Conservation (phyloP, 2,888 invertebrate genomes). For the Lathronympha strigana region DNA sequence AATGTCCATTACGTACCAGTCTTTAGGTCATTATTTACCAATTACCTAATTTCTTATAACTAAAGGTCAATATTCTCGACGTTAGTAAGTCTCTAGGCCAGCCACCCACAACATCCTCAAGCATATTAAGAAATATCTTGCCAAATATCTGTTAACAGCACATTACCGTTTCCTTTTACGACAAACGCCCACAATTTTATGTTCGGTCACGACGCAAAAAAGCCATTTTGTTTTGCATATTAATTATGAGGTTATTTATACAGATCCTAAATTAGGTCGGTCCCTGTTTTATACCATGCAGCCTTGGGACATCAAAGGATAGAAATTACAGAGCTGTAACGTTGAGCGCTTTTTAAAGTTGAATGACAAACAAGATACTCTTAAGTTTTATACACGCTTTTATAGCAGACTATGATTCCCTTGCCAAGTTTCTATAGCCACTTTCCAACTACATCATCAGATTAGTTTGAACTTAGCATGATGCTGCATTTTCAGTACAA, state of each 20-base stretch:
- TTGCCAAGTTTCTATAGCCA: too few species aligned
- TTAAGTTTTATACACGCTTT: neutral
- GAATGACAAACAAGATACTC: neutral
- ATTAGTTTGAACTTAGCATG: too few species aligned
- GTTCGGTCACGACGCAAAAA: constrained; percentile 19
- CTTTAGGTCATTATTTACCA: neutral
- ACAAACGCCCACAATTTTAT: constrained; percentile 32
- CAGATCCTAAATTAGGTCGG: constrained; percentile 23
- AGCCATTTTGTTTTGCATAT: constrained; percentile 36
- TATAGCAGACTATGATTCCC: neutral
- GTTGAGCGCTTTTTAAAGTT: constrained; percentile 5
- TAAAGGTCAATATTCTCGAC: constrained; percentile 9
- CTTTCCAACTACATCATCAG: too few species aligned
- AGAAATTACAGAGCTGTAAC: neutral
- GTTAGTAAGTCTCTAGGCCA: constrained; percentile 32
- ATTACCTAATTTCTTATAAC: neutral
- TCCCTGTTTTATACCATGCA: constrained; percentile 14
- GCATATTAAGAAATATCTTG: constrained; percentile 36
- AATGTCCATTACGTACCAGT: neutral
- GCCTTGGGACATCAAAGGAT: constrained; percentile 37
- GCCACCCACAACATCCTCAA: constrained; percentile 19
- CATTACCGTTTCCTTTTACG: constrained; percentile 39
- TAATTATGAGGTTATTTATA: constrained; percentile 30
- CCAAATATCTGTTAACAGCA: constrained; percentile 29
- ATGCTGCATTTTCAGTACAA: too few species aligned